Percentiles rank a stretch among this genome's conserved stretches.
Conservation (phyloP, 2,888 invertebrate genomes). For the Pachliopta kotzebuea region DNA sequence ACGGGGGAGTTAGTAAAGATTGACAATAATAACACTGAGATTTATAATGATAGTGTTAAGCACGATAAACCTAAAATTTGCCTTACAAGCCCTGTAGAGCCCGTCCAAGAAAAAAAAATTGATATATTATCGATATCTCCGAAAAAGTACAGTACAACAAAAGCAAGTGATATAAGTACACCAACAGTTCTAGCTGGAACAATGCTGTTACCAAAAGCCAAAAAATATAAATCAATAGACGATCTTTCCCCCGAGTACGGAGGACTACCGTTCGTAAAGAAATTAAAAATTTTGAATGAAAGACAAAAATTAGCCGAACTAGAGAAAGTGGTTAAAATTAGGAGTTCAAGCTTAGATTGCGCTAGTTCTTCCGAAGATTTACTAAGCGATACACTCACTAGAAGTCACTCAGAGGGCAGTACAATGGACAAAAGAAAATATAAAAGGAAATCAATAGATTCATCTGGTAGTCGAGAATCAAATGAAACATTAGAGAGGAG, state of each 20-base stretch:
- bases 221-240: slow-evolving; percentile 91
- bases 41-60: slow-evolving; percentile 57
- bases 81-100: slow-evolving; percentile 68
- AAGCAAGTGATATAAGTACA: slow-evolving; percentile 47
- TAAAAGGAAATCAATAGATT: slow-evolving; percentile 68
- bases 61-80: slow-evolving; percentile 66
- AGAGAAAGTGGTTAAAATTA: slow-evolving; percentile 86
- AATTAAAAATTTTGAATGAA: slow-evolving; percentile 92
- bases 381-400: slow-evolving; percentile 81
- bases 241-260: slow-evolving; percentile 93
- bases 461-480: slow-evolving; percentile 70
- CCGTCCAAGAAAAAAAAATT: slow-evolving; percentile 70
- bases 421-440: slow-evolving; percentile 83
- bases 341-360: slow-evolving; percentile 91
- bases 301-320: slow-evolving; percentile 91
- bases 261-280: slow-evolving; percentile 92
- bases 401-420: slow-evolving; percentile 91
- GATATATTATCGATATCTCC: slow-evolving; percentile 70
- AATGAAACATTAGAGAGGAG: slow-evolving; percentile 92
- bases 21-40: slow-evolving; percentile 72
- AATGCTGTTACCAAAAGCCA: slow-evolving; percentile 69
- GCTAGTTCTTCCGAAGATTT: slow-evolving; percentile 82
- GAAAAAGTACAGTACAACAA: slow-evolving; percentile 50
- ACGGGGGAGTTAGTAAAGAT: slow-evolving; percentile 74
- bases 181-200: slow-evolving; percentile 41